These are phyloP conservation scores for Gandaritis pyraliata DNA, from an alignment of 2,888 invertebrate genomes.

Conservation along the genomic window DNA sequence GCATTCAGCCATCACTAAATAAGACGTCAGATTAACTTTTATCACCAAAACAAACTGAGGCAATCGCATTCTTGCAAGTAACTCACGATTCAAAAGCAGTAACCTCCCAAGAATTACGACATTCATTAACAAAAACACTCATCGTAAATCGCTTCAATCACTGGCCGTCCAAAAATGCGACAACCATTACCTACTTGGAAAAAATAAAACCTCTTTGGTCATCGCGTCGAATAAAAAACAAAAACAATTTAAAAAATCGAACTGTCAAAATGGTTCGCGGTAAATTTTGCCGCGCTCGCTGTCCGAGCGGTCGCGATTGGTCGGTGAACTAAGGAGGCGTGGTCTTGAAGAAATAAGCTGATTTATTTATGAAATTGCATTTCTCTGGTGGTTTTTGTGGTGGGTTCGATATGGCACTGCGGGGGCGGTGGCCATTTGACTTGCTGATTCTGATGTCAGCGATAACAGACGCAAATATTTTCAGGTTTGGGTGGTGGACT, in stretches of 20 bases:
- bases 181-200: slow-evolving; percentile 63
- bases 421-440: slow-evolving; percentile 62
- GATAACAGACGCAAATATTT: slow-evolving; percentile 42
- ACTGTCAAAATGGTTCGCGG: slow-evolving; percentile 81
- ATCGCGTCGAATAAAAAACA: slow-evolving; percentile 54
- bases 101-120: slow-evolving; percentile 53
- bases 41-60: slow-evolving; percentile 33
- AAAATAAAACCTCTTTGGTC: slow-evolving; percentile 61
- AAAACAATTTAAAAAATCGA: slow-evolving; percentile 60
- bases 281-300: slow-evolving; percentile 72
- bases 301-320: slow-evolving; percentile 63
- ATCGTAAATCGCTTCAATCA: slow-evolving; percentile 75
- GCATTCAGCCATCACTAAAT: slow-evolving; percentile 27
- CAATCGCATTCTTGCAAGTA: slow-evolving; percentile 33
- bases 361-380: slow-evolving; percentile 80
- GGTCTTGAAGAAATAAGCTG: slow-evolving; percentile 66
- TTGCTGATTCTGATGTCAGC: slow-evolving; percentile 55
- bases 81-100: slow-evolving; percentile 28
- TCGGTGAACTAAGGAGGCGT: slow-evolving; percentile 62
- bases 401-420: slow-evolving; percentile 53
- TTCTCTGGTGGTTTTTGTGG: slow-evolving; percentile 64
- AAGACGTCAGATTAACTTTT: slow-evolving; percentile 39
- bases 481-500: slow-evolving; percentile 28
- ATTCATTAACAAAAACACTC: slow-evolving; percentile 72
- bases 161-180: slow-evolving; percentile 68